Evolutionary conservation across 1,140 invertebrate genomes (phyloP).

Genomic region (Mactra quadrangularis): DNA sequence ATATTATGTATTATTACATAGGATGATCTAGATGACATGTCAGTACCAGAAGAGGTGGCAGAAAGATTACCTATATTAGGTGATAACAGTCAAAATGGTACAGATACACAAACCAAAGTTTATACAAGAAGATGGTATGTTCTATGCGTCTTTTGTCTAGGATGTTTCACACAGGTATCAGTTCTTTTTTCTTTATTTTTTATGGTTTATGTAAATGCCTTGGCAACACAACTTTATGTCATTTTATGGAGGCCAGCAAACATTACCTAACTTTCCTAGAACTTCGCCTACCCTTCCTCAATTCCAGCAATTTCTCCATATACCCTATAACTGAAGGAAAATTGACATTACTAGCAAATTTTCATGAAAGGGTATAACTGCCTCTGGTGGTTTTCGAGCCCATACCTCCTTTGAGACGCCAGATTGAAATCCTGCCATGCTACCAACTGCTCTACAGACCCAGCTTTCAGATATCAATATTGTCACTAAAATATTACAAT

Average conservation of each 20-base stretch:
- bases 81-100: not conserved
- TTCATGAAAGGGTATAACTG: too few species aligned
- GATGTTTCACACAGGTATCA: constrained; percentile 35
- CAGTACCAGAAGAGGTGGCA: constrained; percentile 7
- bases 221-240: not conserved
- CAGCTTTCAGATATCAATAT: too few species aligned
- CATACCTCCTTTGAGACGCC: too few species aligned
- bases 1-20: too few species aligned
- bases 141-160: constrained; percentile 31
- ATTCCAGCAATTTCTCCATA: too few species aligned
- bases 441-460: too few species aligned
- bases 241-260: not conserved
- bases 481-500: too few species aligned
- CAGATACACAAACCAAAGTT: not conserved
- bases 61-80: constrained; percentile 23
- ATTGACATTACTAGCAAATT: too few species aligned
- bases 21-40: not conserved
- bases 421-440: too few species aligned
- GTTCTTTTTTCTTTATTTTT: not conserved
- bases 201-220: not conserved
- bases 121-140: constrained; percentile 48
- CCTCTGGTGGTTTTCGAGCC: too few species aligned
- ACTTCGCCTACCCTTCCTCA: too few species aligned
- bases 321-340: too few species aligned
- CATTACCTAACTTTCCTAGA: not conserved